A percentile compares a stretch with the other conserved stretches of the same genome.
Evolutionary conservation across 2,113 vertebrate species (phyloP).

Genomic region (Fregata magnificens): DNA sequence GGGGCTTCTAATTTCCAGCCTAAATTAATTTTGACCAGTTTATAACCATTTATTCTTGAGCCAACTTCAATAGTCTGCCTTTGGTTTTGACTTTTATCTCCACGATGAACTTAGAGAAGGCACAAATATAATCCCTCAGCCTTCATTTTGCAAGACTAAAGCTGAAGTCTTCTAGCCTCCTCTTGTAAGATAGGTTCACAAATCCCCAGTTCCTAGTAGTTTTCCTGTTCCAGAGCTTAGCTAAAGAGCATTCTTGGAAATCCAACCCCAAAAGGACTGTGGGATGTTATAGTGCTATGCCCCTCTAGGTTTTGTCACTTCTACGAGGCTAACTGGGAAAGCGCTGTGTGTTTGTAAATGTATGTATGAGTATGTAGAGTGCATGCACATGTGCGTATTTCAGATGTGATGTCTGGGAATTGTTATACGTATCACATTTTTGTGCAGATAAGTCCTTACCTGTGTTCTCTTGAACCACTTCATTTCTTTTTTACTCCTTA

Average conservation of each 20-base stretch:
- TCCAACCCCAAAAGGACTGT: background rate
- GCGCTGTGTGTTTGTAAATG: background rate
- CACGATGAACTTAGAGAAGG: background rate
- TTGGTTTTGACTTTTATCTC: background rate
- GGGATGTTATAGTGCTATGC: background rate
- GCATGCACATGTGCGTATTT: background rate
- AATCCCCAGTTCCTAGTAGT: background rate
- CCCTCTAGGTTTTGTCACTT: background rate
- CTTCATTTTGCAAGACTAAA: background rate
- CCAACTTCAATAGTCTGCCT: background rate
- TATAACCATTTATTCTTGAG: background rate
- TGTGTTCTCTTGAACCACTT: background rate
- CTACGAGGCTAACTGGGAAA: background rate
- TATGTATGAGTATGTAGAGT: background rate
- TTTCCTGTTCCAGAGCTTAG: background rate
- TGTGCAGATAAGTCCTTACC: background rate
- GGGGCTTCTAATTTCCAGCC: background rate
- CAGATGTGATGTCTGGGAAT: background rate
- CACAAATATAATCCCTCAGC: background rate
- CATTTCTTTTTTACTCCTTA: background rate
- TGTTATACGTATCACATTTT: background rate
- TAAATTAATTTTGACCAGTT: background rate
- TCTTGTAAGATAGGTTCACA: background rate
- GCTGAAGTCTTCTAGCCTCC: background rate
- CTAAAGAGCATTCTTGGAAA: background rate